Conservation (phyloP, 2,888 invertebrate species). For the Caenorhabditis sp. region DNA sequence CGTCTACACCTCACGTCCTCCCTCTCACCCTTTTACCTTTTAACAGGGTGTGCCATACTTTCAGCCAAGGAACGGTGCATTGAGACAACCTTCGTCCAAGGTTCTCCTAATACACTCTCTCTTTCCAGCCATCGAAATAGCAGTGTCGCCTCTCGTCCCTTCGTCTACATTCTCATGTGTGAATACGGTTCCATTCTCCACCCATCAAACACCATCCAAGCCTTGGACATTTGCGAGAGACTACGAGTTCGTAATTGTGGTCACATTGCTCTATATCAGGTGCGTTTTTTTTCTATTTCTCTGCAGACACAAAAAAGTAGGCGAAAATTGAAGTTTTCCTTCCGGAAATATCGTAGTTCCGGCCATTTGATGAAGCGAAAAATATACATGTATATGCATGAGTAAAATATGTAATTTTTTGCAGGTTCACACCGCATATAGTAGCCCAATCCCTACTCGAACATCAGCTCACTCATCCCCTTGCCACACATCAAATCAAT, state of each 20-base stretch:
- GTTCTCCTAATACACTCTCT: no score
- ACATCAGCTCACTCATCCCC: constrained; percentile 31
- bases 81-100: no score
- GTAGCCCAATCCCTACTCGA: constrained; percentile 22
- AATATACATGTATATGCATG: no score
- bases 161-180: constrained; percentile 68
- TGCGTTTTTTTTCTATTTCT: constrained; percentile 22
- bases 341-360: background rate
- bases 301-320: constrained; percentile 2
- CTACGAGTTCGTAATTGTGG: constrained; percentile 68
- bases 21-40: no score
- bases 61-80: no score
- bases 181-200: constrained; percentile 69
- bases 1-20: no score
- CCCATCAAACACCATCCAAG: constrained; percentile 65
- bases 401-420: no score
- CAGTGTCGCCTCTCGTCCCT: constrained; percentile 43
- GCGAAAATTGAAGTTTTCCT: background rate
- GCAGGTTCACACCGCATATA: constrained; percentile 51
- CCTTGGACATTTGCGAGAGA: constrained; percentile 69
- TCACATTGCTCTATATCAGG: constrained; percentile 68
- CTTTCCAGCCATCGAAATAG: constrained; percentile 37
- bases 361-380: background rate
- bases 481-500: constrained; percentile 18
- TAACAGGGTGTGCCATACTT: no score